These are phyloP conservation scores for Poecile atricapillus DNA, from an alignment of 2,113 vertebrate genomes.

Conservation along the genomic window DNA sequence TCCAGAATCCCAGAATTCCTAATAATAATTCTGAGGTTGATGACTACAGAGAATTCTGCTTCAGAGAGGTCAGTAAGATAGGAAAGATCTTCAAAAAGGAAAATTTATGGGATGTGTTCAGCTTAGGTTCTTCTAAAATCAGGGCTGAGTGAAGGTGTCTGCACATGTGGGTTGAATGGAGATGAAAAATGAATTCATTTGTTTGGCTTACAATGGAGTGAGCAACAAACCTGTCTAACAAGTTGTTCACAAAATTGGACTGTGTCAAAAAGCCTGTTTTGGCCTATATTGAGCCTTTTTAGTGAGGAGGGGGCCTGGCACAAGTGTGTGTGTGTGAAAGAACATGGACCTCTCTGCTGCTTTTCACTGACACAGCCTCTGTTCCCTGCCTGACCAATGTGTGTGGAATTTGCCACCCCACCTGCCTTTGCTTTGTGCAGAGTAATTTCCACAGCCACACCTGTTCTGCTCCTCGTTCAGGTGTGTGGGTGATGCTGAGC, in stretches of 20 bases:
- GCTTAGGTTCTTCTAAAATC: background rate
- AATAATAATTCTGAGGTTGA: background rate
- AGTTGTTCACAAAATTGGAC: background rate
- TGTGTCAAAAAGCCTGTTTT: background rate
- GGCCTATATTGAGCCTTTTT: background rate
- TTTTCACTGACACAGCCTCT: background rate
- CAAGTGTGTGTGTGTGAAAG: fast-evolving
- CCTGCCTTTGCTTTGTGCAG: background rate
- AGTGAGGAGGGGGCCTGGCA: background rate
- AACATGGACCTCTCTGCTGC: fast-evolving
- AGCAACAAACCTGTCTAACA: background rate
- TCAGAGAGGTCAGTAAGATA: background rate
- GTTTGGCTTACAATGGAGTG: background rate
- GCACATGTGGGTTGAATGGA: fast-evolving
- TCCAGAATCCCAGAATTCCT: background rate
- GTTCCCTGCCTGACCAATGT: fast-evolving
- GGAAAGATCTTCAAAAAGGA: background rate
- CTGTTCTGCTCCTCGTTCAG: background rate
- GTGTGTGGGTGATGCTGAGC: fast-evolving
- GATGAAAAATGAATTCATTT: background rate
- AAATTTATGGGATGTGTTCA: background rate
- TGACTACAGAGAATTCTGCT: background rate
- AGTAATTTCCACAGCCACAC: fast-evolving
- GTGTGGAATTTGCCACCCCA: background rate
- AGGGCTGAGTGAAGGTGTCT: background rate